Evolutionary conservation across 2,113 vertebrate genomes (phyloP), one percentile per base, ranked within the genome.

Genomic region (Sylvia atricapilla): DNA sequence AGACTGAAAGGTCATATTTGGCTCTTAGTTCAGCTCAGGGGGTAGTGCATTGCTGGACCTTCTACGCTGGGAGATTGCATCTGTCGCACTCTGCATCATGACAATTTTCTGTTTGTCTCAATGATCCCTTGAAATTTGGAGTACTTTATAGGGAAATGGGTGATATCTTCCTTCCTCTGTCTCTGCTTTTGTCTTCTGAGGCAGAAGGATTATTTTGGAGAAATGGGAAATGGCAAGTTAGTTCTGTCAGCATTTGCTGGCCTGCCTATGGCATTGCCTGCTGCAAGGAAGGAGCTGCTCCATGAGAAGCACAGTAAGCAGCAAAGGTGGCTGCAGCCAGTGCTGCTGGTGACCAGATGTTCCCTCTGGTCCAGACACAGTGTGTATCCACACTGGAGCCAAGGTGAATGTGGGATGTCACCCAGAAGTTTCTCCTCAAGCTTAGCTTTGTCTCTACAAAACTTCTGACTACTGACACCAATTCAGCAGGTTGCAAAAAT

Each of bases 31-130:
- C 43, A 49, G 15, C 21, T 58, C 47, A 20, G 53, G 69, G 11
- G 11, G 13, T 5, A 28, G 23, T 0, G 0, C 39, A 7, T 77
- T 0, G 0, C 73, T 81, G 68, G 28, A 13, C 31, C 23, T 80
- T 62, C 14, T 77, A 46, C 15, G 15, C 0, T 55, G 47, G 43
- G 43, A 60, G 9, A 43, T 58, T 58, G 19, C 37, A 19, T 44
- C 44, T 76, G 88, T 41, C 33, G 60, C 47, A 7, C 31, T 66
- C 60, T 13, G 1, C 27, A 6, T 60, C 31, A 19, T 0, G 1
- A 15, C 30, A 24, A 16, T 63, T 90, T 84, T 73, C n/a, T 80
- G 20, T 70, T 75, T 76, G 15, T 72, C 41, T 85, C 17, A 2
- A 10, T 14, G 13, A 47, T 67, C 28, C 47, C 13, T 21, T 76